Evolutionary conservation across 2,797 vertebrate genomes (phyloP), one percentile per base, ranked within the genome.

Genomic region (Pseudopleuronectes americanus): DNA sequence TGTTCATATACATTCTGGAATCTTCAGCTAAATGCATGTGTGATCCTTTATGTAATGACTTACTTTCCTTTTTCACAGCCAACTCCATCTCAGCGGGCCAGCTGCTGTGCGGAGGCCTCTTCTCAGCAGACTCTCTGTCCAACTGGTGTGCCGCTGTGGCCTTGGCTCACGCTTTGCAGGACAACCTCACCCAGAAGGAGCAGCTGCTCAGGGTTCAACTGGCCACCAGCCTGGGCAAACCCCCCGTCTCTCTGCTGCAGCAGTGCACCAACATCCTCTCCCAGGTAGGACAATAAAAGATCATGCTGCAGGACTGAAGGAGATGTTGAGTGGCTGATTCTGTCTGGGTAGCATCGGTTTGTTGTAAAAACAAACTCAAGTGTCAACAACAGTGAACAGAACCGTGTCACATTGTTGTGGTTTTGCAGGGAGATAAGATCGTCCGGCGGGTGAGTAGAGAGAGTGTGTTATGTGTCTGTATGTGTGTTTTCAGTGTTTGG

Each of bases 361-460:
- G 17, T 13, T 17, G 48, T 69, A 52, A 60, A 62, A 59, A n/a
- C 12, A 65, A 57, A 26, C 38, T 68, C 4, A 74, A 57, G 19
- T 75, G 28, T 77, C 13, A 76, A 76, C 73, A 67, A 33, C 65
- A 76, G 74, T 86, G 81, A 89, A 80, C 58, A 87, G 88, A 93
- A 86, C 84, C 70, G 85, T 95, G 90, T 93, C 90, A 84, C 90
- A 88, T 85, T 96, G 86, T 96, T 99, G 89, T 98, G 94, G 95
- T 97, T 98, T 97, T 94, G 31, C 98, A 99, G 98, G 97, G 98
- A 74, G 97, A 99, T 99, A 99, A 99, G 95, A 97, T 99, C 96
- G 79, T 91, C 96, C 96, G 97, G 91, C 95, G 96, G 98, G 98
- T 99, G 95, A 96, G 98, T 97, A 97, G 65, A 57, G 73, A 64